These are phyloP conservation scores for Caenorhabditis angaria DNA, from an alignment of 2,888 invertebrate species.

Conservation along the genomic window DNA sequence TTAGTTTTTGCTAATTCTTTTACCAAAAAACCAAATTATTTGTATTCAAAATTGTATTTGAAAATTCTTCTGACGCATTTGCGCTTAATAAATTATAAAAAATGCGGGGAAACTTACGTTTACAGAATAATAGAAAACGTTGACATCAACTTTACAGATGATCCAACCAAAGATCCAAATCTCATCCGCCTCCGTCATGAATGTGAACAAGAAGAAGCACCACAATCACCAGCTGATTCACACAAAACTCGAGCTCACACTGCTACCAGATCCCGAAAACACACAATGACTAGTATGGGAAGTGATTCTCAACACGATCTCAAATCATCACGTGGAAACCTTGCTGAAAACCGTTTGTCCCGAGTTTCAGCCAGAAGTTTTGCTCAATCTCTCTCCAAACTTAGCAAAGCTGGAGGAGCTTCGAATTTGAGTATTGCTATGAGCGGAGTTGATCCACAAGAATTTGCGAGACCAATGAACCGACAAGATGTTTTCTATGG, in stretches of 20 bases:
- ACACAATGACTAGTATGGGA: slow-evolving; percentile 57
- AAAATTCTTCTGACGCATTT: too few relatives aligned
- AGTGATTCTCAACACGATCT: slow-evolving; percentile 59
- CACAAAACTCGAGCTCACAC: slow-evolving; percentile 22
- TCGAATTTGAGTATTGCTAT: slow-evolving; percentile 66
- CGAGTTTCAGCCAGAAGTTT: slow-evolving; percentile 60
- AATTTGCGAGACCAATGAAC: slow-evolving; percentile 66
- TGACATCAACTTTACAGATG: slow-evolving; percentile 3
- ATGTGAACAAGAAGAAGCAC: slow-evolving; percentile 53
- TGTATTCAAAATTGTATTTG: too few relatives aligned
- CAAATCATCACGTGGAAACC: slow-evolving; percentile 54
- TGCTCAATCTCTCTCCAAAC: slow-evolving; percentile 67
- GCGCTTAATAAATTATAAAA: too few relatives aligned
- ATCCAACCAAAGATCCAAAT: slow-evolving; percentile 33
- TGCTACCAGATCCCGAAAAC: slow-evolving; percentile 40
- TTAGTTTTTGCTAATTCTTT: too few relatives aligned
- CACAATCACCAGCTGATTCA: slow-evolving; percentile 32
- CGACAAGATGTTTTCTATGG: slow-evolving; percentile 94
- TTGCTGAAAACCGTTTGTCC: slow-evolving; percentile 39
- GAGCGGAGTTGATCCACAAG: slow-evolving; percentile 68
- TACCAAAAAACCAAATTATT: too few relatives aligned
- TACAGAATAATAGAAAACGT: too few relatives aligned
- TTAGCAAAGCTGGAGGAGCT: slow-evolving; percentile 59
- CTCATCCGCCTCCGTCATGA: slow-evolving; percentile 51
- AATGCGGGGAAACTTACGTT: too few relatives aligned